Percentiles rank a stretch among this genome's conserved stretches.
Evolutionary conservation across 2,113 vertebrate species (phyloP).

Genomic region (Lonchura striata): DNA sequence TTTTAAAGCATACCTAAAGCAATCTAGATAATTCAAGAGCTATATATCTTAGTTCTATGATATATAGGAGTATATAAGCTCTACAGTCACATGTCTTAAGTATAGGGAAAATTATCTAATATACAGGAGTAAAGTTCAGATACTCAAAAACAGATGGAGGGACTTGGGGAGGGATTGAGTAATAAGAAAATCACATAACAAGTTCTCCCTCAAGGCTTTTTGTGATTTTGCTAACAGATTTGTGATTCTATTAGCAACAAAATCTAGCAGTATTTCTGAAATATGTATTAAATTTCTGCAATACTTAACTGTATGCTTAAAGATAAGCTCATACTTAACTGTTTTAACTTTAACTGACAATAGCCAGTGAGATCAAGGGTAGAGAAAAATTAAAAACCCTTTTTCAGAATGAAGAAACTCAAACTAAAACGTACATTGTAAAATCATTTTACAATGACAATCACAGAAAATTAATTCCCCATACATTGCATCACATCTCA

Average conservation of each 20-base stretch:
- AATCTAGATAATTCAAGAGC: neutral
- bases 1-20: neutral
- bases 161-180: neutral
- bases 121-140: neutral
- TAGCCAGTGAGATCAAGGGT: neutral
- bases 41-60: neutral
- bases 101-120: neutral
- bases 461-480: neutral
- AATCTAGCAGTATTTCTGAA: neutral
- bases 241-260: neutral
- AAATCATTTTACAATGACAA: neutral
- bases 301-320: neutral
- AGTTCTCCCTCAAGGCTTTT: neutral
- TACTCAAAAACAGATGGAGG: neutral
- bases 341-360: neutral
- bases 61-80: neutral
- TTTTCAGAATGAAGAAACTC: neutral
- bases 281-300: neutral
- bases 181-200: neutral
- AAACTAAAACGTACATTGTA: neutral
- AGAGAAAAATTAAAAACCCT: neutral
- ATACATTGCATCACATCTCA: neutral
- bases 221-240: too few species aligned
- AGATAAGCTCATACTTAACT: neutral
- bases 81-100: neutral